Evolutionary conservation across 1,140 invertebrate genomes (phyloP).

Genomic region (Vollenhovia emeryi): DNA sequence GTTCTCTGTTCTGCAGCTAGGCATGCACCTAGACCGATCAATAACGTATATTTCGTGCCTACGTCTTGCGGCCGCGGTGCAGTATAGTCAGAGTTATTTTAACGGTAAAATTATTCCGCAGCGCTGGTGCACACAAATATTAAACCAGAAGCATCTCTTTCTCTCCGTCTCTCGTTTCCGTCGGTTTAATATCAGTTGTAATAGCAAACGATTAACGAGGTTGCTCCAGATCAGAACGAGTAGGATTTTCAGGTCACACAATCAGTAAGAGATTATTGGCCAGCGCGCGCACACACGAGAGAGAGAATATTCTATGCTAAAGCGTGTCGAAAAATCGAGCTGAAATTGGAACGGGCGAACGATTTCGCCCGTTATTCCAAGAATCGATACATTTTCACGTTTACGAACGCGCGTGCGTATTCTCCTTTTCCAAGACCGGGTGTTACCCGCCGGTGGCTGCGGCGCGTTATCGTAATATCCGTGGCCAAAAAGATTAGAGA

Average conservation of each 20-base stretch:
- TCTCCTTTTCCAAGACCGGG: neutral
- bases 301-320: too few species aligned
- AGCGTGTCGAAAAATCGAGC: neutral
- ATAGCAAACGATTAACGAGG: conserved; percentile 7
- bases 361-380: neutral
- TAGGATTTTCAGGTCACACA: neutral
- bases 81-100: conserved; percentile 17
- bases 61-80: conserved; percentile 37
- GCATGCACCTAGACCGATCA: conserved; percentile 58
- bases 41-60: conserved; percentile 61
- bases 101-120: conserved; percentile 36
- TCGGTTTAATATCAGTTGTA: neutral
- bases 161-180: neutral
- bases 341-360: neutral
- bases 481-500: neutral
- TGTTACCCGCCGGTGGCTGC: neutral
- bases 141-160: neutral
- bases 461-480: neutral
- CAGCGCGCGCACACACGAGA: neutral
- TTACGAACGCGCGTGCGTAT: neutral
- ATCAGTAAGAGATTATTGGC: conserved; percentile 1
- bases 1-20: conserved; percentile 17
- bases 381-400: neutral
- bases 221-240: neutral
- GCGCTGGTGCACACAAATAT: neutral